Evolutionary conservation across 35 echinoderm and acorn worm species (phyloP).

Genomic region (Eucidaris tribuloides): DNA sequence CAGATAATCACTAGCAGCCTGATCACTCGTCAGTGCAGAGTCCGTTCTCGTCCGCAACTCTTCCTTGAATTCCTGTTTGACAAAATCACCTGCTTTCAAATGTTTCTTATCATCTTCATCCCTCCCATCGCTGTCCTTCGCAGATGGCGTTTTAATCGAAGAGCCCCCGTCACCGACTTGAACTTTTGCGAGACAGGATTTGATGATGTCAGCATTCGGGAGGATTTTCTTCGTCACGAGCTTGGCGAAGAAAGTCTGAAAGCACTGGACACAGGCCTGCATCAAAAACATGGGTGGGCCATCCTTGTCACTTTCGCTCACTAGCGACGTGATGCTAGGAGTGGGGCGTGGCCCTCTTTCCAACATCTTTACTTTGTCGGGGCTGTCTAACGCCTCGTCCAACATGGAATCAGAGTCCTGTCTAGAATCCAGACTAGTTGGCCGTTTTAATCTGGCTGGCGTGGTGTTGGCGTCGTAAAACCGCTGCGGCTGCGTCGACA

Average conservation of each 20-base stretch:
- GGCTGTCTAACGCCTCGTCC: neutral
- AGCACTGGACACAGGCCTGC: constrained; percentile 96
- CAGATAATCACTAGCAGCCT: constrained; percentile 47
- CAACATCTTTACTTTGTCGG: neutral
- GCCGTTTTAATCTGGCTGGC: neutral
- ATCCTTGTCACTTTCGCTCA: constrained; percentile 24
- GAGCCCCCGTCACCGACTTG: constrained; percentile 25
- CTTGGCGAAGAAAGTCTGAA: constrained; percentile 89
- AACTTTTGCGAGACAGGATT: constrained; percentile 60
- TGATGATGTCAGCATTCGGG: constrained; percentile 65
- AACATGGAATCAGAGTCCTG: constrained; percentile 20
- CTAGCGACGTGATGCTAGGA: constrained; percentile 42
- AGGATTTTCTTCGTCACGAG: constrained; percentile 84
- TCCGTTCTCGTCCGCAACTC: constrained; percentile 50
- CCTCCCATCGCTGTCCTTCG: constrained; percentile 8
- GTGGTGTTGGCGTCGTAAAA: constrained; percentile 15
- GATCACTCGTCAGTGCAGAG: constrained; percentile 74
- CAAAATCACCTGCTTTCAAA: too few species aligned
- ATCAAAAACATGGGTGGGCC: constrained; percentile 83
- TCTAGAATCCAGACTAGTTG: neutral
- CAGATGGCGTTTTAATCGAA: neutral
- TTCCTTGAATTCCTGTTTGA: too few species aligned
- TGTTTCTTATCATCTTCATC: constrained; percentile 5
- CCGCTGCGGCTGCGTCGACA: constrained; percentile 43
- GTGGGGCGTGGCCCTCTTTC: neutral